These are phyloP conservation scores for Proteles cristata DNA, from an alignment of 2,113 vertebrate genomes.

Conservation along the genomic window DNA sequence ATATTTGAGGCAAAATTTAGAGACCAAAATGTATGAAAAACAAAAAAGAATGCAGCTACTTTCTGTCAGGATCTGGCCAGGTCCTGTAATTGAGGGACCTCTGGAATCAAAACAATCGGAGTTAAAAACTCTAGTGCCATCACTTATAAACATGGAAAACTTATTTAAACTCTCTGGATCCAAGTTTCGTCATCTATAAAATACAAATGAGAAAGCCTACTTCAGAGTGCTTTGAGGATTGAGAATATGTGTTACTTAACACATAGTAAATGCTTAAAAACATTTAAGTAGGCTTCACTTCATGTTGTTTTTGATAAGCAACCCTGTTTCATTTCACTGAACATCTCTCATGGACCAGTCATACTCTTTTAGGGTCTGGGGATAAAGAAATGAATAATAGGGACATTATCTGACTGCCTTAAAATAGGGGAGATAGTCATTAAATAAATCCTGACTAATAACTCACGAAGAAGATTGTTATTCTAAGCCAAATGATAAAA, in stretches of 20 bases:
- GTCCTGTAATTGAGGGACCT: not conserved
- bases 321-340: conserved; percentile 9
- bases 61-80: not conserved
- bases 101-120: not conserved
- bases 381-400: not conserved
- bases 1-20: not conserved
- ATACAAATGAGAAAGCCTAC: not conserved
- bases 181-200: not conserved
- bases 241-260: not conserved
- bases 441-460: not conserved
- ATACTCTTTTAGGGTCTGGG: not conserved
- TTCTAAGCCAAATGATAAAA: not conserved
- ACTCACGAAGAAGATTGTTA: not conserved
- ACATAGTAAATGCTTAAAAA: not conserved
- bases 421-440: not conserved
- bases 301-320: not conserved
- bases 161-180: not conserved
- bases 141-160: not conserved
- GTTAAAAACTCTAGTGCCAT: not conserved
- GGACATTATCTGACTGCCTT: not conserved
- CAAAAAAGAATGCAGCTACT: not conserved
- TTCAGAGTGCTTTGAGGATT: not conserved
- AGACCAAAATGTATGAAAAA: not conserved
- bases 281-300: not conserved
- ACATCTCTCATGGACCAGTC: not conserved